Percentiles rank a stretch among this genome's conserved stretches.
Evolutionary conservation across 2,888 invertebrate genomes (phyloP).

Genomic region (Zygaena filipendulae): DNA sequence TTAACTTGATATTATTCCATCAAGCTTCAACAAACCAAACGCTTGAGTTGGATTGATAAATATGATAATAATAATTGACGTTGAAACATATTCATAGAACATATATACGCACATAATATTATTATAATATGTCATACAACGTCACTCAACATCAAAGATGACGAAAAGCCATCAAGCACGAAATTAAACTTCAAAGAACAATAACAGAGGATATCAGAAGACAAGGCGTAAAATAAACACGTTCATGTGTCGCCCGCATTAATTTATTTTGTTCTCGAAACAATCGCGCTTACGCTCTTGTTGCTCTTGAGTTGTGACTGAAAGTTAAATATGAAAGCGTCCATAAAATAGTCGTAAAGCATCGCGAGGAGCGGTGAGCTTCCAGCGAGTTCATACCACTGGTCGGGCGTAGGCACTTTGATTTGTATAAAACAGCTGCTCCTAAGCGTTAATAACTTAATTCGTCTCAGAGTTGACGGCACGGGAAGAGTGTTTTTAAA

Average conservation of each 20-base stretch:
- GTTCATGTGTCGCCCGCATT: slow-evolving; percentile 47
- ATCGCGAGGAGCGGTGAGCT: slow-evolving; percentile 37
- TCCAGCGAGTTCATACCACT: slow-evolving; percentile 43
- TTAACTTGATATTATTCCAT: too few species aligned
- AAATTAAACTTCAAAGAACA: slow-evolving; percentile 48
- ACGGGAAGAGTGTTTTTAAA: slow-evolving; percentile 56
- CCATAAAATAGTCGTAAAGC: slow-evolving; percentile 60
- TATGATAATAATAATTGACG: too few species aligned
- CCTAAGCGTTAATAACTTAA: slow-evolving; percentile 64
- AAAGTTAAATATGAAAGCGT: slow-evolving; percentile 57
- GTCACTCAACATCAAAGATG: slow-evolving; percentile 55
- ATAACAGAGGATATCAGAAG: slow-evolving; percentile 37
- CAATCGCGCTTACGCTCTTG: slow-evolving; percentile 38
- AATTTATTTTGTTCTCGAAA: slow-evolving; percentile 57
- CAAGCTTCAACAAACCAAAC: too few species aligned
- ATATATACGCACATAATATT: too few species aligned
- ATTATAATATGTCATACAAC: too few species aligned
- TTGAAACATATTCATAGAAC: too few species aligned
- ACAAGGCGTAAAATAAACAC: slow-evolving; percentile 39
- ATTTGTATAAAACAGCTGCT: slow-evolving; percentile 65
- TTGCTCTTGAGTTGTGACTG: slow-evolving; percentile 29
- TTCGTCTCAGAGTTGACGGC: slow-evolving; percentile 60
- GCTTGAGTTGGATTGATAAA: slow-evolving; percentile 25
- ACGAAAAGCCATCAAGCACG: slow-evolving; percentile 29
- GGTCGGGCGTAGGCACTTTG: slow-evolving; percentile 51